These are phyloP conservation scores for Lamellibrachia columna DNA, from an alignment of 2,888 invertebrate species.

Conservation along the genomic window DNA sequence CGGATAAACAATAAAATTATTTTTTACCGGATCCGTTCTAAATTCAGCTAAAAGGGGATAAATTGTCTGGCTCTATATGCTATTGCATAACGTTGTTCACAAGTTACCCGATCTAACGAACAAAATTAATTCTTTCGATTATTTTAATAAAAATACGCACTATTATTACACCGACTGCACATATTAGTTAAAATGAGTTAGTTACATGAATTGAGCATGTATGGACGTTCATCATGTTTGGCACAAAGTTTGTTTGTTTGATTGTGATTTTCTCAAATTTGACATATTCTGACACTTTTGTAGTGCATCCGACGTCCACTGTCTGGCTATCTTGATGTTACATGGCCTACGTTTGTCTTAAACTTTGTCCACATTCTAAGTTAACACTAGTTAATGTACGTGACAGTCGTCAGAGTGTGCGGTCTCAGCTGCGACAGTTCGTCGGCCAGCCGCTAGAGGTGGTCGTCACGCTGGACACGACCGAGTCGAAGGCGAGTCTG, in stretches of 20 bases:
- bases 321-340: neutral
- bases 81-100: no score
- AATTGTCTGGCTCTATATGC: no score
- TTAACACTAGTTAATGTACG: neutral
- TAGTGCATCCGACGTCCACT: neutral
- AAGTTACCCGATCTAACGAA: no score
- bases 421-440: neutral
- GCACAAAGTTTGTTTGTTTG: neutral
- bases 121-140: no score
- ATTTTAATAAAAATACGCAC: no score
- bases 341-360: neutral
- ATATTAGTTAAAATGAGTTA: no score
- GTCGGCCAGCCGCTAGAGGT: neutral
- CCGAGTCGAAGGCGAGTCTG: neutral
- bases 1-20: no score
- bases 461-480: neutral
- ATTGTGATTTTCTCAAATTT: neutral
- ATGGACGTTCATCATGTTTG: neutral
- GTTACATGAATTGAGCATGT: no score
- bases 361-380: no score
- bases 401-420: neutral
- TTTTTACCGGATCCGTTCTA: no score
- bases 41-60: no score
- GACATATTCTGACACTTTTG: neutral
- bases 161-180: no score